A percentile compares a stretch with the other conserved stretches of the same genome.
Evolutionary conservation across 2,888 invertebrate genomes (phyloP).

Genomic region (Arrhopalites spinosus): DNA sequence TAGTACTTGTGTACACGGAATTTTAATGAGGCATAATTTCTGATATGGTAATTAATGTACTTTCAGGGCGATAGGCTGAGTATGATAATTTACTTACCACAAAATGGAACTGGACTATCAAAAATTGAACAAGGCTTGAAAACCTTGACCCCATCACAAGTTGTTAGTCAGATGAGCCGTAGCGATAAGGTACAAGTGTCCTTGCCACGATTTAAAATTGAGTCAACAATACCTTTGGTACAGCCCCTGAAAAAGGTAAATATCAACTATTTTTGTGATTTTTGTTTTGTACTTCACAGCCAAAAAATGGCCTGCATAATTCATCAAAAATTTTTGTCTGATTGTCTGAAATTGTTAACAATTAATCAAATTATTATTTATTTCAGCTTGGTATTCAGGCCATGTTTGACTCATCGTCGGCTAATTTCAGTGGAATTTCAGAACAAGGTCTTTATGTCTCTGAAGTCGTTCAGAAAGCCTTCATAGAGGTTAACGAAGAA

Average conservation of each 20-base stretch:
- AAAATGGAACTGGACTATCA: slow-evolving; percentile 65
- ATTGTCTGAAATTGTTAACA: background rate
- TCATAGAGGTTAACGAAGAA: slow-evolving; percentile 84
- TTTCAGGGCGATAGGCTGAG: slow-evolving; percentile 67
- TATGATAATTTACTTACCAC: slow-evolving; percentile 76
- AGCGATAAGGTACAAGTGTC: slow-evolving; percentile 58
- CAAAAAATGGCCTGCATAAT: too few relatives aligned
- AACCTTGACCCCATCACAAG: slow-evolving; percentile 32
- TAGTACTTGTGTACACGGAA: too few relatives aligned
- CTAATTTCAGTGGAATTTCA: slow-evolving; percentile 71
- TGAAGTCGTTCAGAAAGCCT: slow-evolving; percentile 80
- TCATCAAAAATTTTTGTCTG: background rate
- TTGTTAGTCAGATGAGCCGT: slow-evolving; percentile 61
- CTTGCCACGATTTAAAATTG: slow-evolving; percentile 68
- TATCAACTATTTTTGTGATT: background rate
- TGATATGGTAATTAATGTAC: background rate
- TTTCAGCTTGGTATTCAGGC: slow-evolving; percentile 71
- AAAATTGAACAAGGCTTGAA: slow-evolving; percentile 62
- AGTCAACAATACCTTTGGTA: slow-evolving; percentile 69
- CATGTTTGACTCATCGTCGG: slow-evolving; percentile 66
- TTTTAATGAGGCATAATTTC: background rate
- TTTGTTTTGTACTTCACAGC: too few relatives aligned
- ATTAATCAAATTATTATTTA: background rate
- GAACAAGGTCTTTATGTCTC: slow-evolving; percentile 66
- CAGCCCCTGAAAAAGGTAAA: slow-evolving; percentile 66